phyloP scores from a whole-genome alignment of 2,113 vertebrate genomes.

The Crypturellus undulatus region DNA sequence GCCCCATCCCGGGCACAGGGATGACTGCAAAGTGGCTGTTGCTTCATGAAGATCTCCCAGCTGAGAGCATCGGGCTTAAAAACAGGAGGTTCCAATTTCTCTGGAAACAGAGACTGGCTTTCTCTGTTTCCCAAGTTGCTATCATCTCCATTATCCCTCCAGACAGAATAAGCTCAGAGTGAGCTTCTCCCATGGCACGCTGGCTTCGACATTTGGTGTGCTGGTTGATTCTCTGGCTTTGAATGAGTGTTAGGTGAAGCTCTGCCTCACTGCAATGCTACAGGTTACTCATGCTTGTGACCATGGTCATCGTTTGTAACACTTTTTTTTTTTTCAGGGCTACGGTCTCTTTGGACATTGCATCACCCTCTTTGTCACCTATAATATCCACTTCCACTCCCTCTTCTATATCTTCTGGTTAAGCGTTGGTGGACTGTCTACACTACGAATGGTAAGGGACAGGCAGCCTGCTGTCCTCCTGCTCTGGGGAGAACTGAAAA shows the following conservation, averaged over 20 bases:
- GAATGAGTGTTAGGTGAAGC: background rate
- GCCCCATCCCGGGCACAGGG: rapidly evolving
- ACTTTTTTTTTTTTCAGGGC: slow-evolving; percentile 78
- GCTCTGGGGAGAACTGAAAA: background rate
- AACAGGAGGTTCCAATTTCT: background rate
- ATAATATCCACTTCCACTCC: slow-evolving; percentile 97
- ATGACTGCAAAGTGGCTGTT: background rate
- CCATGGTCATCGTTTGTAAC: background rate
- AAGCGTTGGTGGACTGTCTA: slow-evolving; percentile 91
- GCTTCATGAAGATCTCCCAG: background rate
- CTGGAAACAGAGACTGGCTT: background rate
- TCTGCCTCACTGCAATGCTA: background rate
- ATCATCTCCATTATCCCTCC: background rate
- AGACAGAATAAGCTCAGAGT: background rate
- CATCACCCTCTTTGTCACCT: slow-evolving; percentile 92
- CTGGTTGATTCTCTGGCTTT: background rate
- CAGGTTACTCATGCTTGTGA: background rate
- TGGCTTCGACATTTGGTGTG: background rate
- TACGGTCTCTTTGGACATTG: slow-evolving; percentile 98
- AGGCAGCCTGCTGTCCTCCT: background rate
- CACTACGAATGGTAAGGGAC: slow-evolving; percentile 91
- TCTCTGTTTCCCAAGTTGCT: background rate
- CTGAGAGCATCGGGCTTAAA: background rate
- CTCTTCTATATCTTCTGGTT: slow-evolving; percentile 97
- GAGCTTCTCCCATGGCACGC: background rate